These are phyloP conservation scores for Eupithecia exiguata DNA, from an alignment of 2,888 invertebrate species.

Conservation along the genomic window DNA sequence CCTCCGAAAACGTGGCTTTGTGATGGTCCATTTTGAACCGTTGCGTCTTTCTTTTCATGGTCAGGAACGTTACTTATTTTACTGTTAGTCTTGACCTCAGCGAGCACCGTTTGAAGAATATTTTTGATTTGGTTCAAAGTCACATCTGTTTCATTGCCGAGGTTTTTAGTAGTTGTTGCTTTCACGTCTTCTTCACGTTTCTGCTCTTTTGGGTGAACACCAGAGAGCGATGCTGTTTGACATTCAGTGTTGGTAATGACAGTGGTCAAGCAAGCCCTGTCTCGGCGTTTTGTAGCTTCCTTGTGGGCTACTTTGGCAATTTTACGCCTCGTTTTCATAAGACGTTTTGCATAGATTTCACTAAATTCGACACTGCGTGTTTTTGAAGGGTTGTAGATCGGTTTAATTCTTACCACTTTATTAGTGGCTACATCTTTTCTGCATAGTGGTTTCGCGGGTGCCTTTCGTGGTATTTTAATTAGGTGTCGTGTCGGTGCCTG, in stretches of 20 bases:
- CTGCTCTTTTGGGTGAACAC: slow-evolving; percentile 10
- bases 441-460: slow-evolving; percentile 24
- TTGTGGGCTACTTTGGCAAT: slow-evolving; percentile 30
- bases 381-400: slow-evolving; percentile 43
- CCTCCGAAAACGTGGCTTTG: slow-evolving; percentile 55
- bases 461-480: slow-evolving; percentile 17
- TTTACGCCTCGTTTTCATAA: slow-evolving; percentile 15
- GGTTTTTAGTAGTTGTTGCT: slow-evolving; percentile 16
- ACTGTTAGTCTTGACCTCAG: slow-evolving; percentile 68
- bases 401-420: slow-evolving; percentile 36
- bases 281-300: slow-evolving; percentile 45
- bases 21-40: slow-evolving; percentile 66
- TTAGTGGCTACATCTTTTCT: slow-evolving; percentile 35
- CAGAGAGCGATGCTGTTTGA: slow-evolving; percentile 51
- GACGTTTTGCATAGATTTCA: slow-evolving; percentile 55
- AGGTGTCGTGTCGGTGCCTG: slow-evolving; percentile 28
- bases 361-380: slow-evolving; percentile 61
- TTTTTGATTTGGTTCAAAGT: slow-evolving; percentile 72
- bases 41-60: slow-evolving; percentile 62
- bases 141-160: slow-evolving; percentile 62
- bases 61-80: slow-evolving; percentile 49
- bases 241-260: slow-evolving; percentile 54
- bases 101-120: slow-evolving; percentile 70
- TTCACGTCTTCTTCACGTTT: slow-evolving; percentile 19
- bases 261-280: slow-evolving; percentile 56